phyloP scores from a whole-genome alignment of 2,888 invertebrate species.

The Xylota segnis region DNA sequence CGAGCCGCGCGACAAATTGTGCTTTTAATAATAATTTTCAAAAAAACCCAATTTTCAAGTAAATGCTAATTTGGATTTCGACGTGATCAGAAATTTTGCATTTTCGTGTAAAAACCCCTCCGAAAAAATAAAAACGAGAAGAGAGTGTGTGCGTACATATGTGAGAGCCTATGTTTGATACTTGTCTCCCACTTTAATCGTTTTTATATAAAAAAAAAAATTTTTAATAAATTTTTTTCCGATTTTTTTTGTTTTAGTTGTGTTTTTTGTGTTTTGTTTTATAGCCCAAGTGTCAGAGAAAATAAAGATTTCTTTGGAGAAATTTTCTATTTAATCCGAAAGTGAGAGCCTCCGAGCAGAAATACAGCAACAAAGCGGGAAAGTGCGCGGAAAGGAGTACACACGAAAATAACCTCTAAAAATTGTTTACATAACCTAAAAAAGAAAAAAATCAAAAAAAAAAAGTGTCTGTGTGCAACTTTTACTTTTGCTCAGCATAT shows the following conservation, averaged over 20 bases:
- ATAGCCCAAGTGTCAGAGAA: constrained; percentile 60
- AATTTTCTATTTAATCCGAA: constrained; percentile 45
- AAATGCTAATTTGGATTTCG: constrained; percentile 73
- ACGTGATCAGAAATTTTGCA: constrained; percentile 72
- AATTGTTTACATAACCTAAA: constrained; percentile 76
- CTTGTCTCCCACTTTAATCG: constrained; percentile 63
- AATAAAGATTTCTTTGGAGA: constrained; percentile 43
- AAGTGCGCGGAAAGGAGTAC: constrained; percentile 63
- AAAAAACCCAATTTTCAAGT: constrained; percentile 49
- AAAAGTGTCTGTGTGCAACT: constrained; percentile 59
- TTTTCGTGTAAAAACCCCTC: constrained; percentile 37
- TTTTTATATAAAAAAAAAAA: constrained; percentile 14
- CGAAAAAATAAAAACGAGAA: constrained; percentile 19
- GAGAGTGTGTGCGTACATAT: constrained; percentile 66
- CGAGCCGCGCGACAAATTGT: constrained; percentile 73
- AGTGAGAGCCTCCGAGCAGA: constrained; percentile 51
- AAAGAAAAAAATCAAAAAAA: constrained; percentile 23
- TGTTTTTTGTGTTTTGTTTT: constrained; percentile 40
- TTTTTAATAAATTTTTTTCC: constrained; percentile 19
- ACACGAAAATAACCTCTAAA: constrained; percentile 74
- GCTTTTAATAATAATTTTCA: constrained; percentile 52
- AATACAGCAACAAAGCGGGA: constrained; percentile 55
- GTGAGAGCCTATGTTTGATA: constrained; percentile 53
- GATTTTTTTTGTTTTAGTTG: constrained; percentile 46
- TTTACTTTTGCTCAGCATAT: constrained; percentile 43